phyloP scores from a whole-genome alignment of 2,113 vertebrate species.

The Henicopernis longicauda region DNA sequence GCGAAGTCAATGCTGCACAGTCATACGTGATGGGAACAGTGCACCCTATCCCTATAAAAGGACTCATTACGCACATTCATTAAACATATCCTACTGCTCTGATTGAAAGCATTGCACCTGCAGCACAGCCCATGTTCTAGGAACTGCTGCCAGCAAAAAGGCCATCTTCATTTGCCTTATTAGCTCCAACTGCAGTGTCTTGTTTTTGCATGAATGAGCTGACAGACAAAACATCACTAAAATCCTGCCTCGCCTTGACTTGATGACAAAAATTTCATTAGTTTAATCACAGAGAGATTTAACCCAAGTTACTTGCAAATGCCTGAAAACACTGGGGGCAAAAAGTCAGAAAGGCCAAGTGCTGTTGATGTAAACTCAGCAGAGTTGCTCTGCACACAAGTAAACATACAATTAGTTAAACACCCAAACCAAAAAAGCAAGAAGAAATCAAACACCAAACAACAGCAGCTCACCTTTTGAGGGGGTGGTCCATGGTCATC shows the following conservation, averaged over 20 bases:
- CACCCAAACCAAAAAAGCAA: background rate
- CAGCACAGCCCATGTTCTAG: background rate
- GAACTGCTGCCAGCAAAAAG: background rate
- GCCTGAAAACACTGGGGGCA: background rate
- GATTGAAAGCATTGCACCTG: background rate
- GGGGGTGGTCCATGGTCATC: slow-evolving; percentile 89
- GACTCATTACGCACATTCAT: background rate
- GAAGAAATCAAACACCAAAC: background rate
- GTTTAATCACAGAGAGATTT: background rate
- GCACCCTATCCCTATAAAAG: background rate
- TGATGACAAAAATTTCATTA: background rate
- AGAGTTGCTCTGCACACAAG: background rate
- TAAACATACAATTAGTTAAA: background rate
- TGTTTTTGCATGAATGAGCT: background rate
- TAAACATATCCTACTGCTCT: background rate
- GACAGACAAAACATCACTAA: background rate
- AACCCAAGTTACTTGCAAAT: background rate
- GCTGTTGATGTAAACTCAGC: background rate
- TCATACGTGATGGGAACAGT: rapidly evolving
- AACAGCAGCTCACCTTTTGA: slow-evolving; percentile 79
- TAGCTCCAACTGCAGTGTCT: background rate
- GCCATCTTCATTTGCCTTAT: background rate
- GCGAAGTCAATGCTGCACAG: background rate
- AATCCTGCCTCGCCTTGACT: background rate
- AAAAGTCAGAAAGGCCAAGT: rapidly evolving